phyloP scores from a whole-genome alignment of 2,797 vertebrate genomes.

The Lithobates sylvaticus region DNA sequence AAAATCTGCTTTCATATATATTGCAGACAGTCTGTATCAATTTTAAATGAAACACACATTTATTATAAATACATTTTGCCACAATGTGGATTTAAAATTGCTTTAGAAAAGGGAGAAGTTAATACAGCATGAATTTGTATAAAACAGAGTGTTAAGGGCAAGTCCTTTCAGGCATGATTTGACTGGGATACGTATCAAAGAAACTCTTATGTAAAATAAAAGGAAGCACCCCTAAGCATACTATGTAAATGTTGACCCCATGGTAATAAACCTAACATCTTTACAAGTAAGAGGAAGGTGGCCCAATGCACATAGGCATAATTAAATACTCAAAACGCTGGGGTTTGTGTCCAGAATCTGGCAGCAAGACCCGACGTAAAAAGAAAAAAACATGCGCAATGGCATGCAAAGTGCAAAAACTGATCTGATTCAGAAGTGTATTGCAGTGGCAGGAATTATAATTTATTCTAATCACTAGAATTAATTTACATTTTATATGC shows the following conservation, averaged over 20 bases:
- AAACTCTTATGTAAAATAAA: not conserved
- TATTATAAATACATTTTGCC: conserved; percentile 58
- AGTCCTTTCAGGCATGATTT: conserved; percentile 24
- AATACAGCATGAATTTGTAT: conserved; percentile 49
- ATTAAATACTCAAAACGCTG: too few relatives aligned
- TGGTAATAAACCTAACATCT: not conserved
- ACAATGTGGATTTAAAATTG: conserved; percentile 57
- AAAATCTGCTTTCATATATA: conserved; percentile 59
- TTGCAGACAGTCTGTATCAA: conserved; percentile 48
- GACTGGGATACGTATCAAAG: conserved; percentile 9
- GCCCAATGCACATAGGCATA: not conserved
- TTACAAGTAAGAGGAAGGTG: not conserved
- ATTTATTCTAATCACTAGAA: too few relatives aligned
- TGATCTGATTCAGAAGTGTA: too few relatives aligned
- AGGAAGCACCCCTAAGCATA: not conserved
- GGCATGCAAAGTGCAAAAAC: too few relatives aligned
- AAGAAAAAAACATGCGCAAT: too few relatives aligned
- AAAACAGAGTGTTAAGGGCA: conserved; percentile 19
- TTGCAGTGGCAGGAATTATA: too few relatives aligned
- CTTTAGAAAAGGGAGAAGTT: conserved; percentile 49
- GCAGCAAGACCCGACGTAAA: too few relatives aligned
- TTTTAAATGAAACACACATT: conserved; percentile 57
- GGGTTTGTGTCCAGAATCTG: too few relatives aligned
- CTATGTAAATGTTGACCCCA: not conserved
- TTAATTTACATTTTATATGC: too few relatives aligned